Evolutionary conservation across 64 coral and sea anemone genomes (phyloP).

Genomic region (Montipora sp.): DNA sequence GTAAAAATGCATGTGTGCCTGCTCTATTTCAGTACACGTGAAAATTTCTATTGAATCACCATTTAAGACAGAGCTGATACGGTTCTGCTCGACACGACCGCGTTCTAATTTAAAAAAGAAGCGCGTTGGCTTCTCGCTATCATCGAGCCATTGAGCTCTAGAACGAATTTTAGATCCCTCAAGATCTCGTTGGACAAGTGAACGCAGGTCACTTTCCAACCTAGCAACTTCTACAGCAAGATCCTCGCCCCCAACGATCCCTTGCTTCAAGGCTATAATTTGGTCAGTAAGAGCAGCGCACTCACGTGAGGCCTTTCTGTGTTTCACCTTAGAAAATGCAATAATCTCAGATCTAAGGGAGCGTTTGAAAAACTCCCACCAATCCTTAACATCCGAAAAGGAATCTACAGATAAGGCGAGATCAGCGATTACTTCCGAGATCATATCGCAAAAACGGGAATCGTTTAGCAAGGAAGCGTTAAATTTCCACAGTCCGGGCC

Average conservation of each 20-base stretch:
- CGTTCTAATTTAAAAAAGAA: slow-evolving; percentile 10
- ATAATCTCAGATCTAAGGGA: not conserved
- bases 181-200: not conserved
- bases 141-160: slow-evolving; percentile 38
- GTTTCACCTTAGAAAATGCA: not conserved
- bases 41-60: not conserved
- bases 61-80: not conserved
- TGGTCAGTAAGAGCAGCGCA: not conserved
- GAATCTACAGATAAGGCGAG: not conserved
- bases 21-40: not conserved
- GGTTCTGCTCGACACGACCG: not conserved
- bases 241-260: not conserved
- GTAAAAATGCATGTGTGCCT: not conserved
- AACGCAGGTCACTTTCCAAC: not conserved
- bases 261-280: not conserved
- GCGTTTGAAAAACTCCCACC: not conserved
- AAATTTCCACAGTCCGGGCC: slow-evolving; percentile 1
- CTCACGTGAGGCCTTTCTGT: too few relatives aligned
- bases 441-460: not conserved
- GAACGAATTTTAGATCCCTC: slow-evolving; percentile 27
- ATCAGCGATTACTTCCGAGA: not conserved
- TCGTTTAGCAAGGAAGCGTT: not conserved
- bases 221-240: not conserved
- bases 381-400: not conserved
- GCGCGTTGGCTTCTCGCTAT: not conserved